These are phyloP conservation scores for Cephalopterus ornatus DNA, from an alignment of 2,113 vertebrate genomes.

Conservation along the genomic window DNA sequence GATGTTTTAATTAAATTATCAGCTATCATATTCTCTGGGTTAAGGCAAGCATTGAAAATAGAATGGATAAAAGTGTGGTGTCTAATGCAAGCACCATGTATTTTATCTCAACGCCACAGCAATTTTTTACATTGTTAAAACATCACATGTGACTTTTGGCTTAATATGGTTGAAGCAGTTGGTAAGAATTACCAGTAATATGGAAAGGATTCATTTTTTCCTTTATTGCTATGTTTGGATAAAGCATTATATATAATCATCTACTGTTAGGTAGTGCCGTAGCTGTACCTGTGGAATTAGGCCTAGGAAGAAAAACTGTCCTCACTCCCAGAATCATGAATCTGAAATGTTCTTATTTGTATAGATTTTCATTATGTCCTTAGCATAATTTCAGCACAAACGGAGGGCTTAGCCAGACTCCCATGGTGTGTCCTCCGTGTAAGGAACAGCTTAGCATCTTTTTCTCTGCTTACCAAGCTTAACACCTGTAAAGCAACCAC, in stretches of 20 bases:
- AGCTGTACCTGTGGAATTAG: not conserved
- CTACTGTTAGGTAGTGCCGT: not conserved
- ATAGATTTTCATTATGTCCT: slow-evolving; percentile 32
- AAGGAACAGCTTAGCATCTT: slow-evolving; percentile 50
- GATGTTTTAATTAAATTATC: not conserved
- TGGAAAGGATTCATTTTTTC: not conserved
- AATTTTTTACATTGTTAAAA: not conserved
- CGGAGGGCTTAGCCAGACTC: slow-evolving; percentile 41
- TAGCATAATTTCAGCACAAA: slow-evolving; percentile 49
- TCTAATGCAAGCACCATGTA: not conserved
- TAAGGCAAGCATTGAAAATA: not conserved
- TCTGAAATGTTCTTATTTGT: slow-evolving; percentile 24
- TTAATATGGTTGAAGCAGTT: not conserved
- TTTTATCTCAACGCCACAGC: not conserved
- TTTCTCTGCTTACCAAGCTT: slow-evolving; percentile 41
- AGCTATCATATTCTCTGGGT: not conserved
- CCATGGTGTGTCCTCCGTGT: slow-evolving; percentile 54
- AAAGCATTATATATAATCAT: not conserved
- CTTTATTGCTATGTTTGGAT: not conserved
- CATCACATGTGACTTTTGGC: not conserved
- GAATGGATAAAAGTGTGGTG: not conserved
- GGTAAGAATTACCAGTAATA: not conserved
- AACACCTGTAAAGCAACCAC: slow-evolving; percentile 38
- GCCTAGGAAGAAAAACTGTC: not conserved
- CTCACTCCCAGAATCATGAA: not conserved